phyloP scores from a whole-genome alignment of 2,797 vertebrate species.

The Uromys caudimaculatus region DNA sequence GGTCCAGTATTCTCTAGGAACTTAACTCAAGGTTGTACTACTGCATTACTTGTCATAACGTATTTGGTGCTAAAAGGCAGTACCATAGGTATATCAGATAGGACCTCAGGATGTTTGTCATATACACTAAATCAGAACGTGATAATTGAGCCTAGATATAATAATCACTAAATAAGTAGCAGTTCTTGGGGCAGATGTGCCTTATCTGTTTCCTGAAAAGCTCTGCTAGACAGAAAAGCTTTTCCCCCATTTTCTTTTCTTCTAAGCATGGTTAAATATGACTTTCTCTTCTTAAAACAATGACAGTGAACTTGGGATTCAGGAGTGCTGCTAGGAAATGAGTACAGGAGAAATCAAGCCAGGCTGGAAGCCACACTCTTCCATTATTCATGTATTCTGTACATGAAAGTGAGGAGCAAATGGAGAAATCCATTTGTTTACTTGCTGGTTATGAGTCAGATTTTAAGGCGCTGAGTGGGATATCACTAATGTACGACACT shows the following conservation, averaged over 20 bases:
- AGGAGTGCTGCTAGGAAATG: not conserved
- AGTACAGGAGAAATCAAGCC: slow-evolving; percentile 2
- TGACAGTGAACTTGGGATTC: slow-evolving; percentile 24
- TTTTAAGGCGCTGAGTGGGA: slow-evolving; percentile 35
- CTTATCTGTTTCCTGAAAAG: not conserved
- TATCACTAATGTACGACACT: slow-evolving; percentile 26
- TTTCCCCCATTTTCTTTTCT: too few relatives aligned
- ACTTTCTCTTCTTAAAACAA: slow-evolving; percentile 27
- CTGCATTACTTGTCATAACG: not conserved
- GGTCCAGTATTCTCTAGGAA: too few relatives aligned
- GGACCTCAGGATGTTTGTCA: not conserved
- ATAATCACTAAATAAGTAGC: not conserved
- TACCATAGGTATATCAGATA: not conserved
- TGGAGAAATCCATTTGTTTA: slow-evolving; percentile 61
- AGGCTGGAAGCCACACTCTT: slow-evolving; percentile 48
- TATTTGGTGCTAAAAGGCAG: not conserved
- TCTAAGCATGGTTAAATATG: not conserved
- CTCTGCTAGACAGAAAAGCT: not conserved
- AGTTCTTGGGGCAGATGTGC: not conserved
- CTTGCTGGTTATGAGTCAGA: slow-evolving; percentile 21
- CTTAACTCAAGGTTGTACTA: not conserved
- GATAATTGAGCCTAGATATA: not conserved
- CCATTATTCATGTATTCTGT: slow-evolving; percentile 63
- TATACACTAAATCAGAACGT: not conserved
- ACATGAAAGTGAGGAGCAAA: slow-evolving; percentile 49